These are phyloP conservation scores for Penaeus indicus DNA, from an alignment of 1,140 invertebrate species.

Conservation along the genomic window DNA sequence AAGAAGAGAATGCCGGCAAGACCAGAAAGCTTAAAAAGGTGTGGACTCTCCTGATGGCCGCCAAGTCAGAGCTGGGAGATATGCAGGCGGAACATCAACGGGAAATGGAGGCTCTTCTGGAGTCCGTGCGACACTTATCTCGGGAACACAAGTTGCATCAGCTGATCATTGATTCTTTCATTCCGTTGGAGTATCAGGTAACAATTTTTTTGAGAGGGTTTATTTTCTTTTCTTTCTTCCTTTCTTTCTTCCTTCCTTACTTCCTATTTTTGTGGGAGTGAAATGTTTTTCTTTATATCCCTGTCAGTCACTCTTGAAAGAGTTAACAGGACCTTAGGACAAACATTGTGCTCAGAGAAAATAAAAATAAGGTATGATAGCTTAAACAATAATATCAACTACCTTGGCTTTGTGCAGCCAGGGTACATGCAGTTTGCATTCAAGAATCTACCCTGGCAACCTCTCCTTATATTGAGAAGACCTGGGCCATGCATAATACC, in stretches of 20 bases:
- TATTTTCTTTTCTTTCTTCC: slow-evolving; percentile 28
- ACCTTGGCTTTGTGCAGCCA: no score
- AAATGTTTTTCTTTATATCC: background rate
- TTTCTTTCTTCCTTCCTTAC: background rate
- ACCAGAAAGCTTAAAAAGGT: slow-evolving; percentile 94
- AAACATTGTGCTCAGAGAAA: no score
- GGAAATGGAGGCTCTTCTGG: slow-evolving; percentile 95
- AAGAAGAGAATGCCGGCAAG: slow-evolving; percentile 93
- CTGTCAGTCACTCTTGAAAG: no score
- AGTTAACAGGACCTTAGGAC: no score
- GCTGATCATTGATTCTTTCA: slow-evolving; percentile 85
- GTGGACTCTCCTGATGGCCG: slow-evolving; percentile 83
- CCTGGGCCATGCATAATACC: no score
- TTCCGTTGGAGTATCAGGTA: slow-evolving; percentile 90
- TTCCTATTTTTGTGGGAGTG: background rate
- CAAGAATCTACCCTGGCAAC: no score
- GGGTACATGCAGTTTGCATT: no score
- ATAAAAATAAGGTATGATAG: no score
- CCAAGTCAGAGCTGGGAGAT: slow-evolving; percentile 89
- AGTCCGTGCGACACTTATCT: slow-evolving; percentile 89
- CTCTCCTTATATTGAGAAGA: no score
- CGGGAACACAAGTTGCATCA: slow-evolving; percentile 93
- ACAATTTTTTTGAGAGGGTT: slow-evolving; percentile 31
- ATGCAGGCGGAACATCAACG: slow-evolving; percentile 93
- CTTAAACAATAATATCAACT: no score